Evolutionary conservation across 2,113 vertebrate genomes (phyloP).

Genomic region (Ptychochromis oligacanthus): DNA sequence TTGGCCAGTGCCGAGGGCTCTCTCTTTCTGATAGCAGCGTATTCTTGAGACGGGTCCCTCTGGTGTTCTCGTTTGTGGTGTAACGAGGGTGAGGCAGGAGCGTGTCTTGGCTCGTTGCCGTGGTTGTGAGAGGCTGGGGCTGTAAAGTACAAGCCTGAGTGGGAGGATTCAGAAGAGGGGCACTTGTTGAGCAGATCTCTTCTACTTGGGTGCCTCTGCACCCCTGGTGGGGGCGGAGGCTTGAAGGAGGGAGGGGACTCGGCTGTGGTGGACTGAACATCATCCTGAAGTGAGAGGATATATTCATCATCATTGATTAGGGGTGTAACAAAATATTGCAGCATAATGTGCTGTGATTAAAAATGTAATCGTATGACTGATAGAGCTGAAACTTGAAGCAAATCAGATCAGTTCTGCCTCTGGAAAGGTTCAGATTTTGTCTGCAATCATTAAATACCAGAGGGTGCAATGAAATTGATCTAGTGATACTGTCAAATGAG

Average conservation of each 20-base stretch:
- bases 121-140: conserved; percentile 75
- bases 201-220: conserved; percentile 66
- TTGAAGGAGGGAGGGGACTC: conserved; percentile 87
- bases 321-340: conserved; percentile 4
- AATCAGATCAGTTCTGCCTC: neutral
- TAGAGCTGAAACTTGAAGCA: neutral
- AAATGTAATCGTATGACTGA: neutral
- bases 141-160: conserved; percentile 88
- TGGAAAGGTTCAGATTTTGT: neutral
- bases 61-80: conserved; percentile 58
- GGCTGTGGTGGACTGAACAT: conserved; percentile 81
- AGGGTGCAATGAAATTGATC: neutral
- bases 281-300: conserved; percentile 87
- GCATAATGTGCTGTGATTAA: conserved; percentile 11
- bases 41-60: conserved; percentile 63
- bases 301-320: conserved; percentile 57
- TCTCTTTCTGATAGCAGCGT: conserved; percentile 61
- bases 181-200: conserved; percentile 78
- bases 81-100: conserved; percentile 26
- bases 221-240: conserved; percentile 82
- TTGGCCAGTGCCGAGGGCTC: conserved; percentile 71
- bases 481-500: neutral
- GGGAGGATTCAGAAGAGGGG: conserved; percentile 86
- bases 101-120: conserved; percentile 56
- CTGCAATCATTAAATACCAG: neutral